These are phyloP conservation scores for Phlogophora meticulosa DNA, from an alignment of 2,888 invertebrate species.

Conservation along the genomic window DNA sequence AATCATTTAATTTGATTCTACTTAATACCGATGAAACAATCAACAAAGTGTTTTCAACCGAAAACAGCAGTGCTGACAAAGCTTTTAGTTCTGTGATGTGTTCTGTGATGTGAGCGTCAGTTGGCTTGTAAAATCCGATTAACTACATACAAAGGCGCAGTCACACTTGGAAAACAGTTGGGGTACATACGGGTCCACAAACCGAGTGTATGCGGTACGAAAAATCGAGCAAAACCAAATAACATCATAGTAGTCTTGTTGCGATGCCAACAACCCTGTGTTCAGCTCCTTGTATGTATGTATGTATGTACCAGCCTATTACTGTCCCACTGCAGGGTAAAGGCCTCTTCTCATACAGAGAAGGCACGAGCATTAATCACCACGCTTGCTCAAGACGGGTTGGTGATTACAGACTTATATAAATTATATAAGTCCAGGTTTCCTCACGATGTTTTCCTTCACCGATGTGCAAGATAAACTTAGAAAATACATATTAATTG, in stretches of 20 bases:
- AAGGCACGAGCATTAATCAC: too few relatives aligned
- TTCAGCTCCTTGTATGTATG: not conserved
- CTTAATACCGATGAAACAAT: not conserved
- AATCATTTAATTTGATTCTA: not conserved
- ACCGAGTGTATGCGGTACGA: too few relatives aligned
- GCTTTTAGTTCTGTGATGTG: constrained; percentile 12
- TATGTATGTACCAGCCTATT: too few relatives aligned
- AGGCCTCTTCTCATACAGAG: too few relatives aligned
- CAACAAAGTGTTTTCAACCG: not conserved
- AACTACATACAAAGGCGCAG: not conserved
- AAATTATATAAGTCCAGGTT: too few relatives aligned
- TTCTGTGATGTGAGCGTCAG: constrained; percentile 2
- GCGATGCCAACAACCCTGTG: not conserved
- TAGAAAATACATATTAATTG: too few relatives aligned
- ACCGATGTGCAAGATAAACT: too few relatives aligned
- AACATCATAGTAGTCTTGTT: not conserved
- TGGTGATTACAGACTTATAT: too few relatives aligned
- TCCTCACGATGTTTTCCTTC: too few relatives aligned
- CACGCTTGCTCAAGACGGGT: too few relatives aligned
- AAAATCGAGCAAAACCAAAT: not conserved
- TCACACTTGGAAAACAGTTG: not conserved
- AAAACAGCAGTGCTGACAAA: not conserved
- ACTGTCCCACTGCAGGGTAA: too few relatives aligned
- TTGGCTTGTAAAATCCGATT: constrained; percentile 16
- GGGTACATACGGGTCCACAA: not conserved